These are phyloP conservation scores for Laticauda laticaudata DNA, from an alignment of 2,113 vertebrate species.

Conservation along the genomic window DNA sequence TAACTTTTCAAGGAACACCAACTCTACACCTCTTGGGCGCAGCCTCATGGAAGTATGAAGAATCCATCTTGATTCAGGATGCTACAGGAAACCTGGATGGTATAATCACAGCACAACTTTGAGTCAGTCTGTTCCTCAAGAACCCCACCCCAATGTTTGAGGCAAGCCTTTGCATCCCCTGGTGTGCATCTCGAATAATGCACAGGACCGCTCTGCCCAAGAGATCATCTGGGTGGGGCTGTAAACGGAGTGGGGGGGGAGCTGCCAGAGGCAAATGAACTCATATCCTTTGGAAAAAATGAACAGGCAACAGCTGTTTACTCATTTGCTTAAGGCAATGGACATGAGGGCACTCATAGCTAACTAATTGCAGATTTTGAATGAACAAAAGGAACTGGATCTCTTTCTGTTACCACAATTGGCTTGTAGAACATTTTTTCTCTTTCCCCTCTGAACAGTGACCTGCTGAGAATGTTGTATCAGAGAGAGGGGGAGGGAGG, in stretches of 20 bases:
- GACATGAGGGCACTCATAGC: neutral
- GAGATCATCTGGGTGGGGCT: neutral
- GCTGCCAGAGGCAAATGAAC: neutral
- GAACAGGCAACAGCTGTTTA: slow-evolving; percentile 5
- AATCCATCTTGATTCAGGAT: neutral
- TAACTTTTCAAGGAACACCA: neutral
- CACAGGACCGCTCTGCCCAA: neutral
- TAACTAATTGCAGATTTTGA: slow-evolving; percentile 14
- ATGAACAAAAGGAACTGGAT: neutral
- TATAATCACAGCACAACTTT: neutral
- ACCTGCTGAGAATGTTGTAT: neutral
- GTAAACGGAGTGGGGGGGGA: neutral
- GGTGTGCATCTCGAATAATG: neutral
- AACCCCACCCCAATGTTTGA: neutral
- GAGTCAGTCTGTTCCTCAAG: neutral
- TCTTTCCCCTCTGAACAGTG: neutral
- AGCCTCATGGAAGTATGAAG: neutral
- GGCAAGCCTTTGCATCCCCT: neutral
- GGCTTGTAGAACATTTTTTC: neutral
- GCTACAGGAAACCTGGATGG: neutral
- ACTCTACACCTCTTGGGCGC: neutral
- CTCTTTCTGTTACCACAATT: neutral
- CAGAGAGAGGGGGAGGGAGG: neutral
- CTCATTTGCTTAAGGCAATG: neutral
- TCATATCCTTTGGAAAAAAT: slow-evolving; percentile 9